Conservation (phyloP, 2,797 vertebrate species). For the Calcarius lapponicus region DNA sequence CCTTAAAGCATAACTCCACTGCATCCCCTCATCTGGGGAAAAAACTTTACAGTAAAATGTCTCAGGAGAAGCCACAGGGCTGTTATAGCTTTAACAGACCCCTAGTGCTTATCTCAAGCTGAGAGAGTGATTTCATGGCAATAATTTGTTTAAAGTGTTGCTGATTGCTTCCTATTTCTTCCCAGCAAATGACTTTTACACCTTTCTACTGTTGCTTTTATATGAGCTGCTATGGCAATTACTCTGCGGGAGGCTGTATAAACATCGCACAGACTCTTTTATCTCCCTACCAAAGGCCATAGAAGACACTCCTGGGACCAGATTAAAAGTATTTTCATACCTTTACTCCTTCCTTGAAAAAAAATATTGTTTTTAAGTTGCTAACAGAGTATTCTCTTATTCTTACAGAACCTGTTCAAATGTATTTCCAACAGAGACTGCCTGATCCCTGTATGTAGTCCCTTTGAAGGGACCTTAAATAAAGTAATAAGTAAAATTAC, state of each 20-base stretch:
- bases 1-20: not conserved
- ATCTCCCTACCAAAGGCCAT: constrained; percentile 15
- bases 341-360: not conserved
- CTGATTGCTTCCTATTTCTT: constrained; percentile 83
- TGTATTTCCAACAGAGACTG: not conserved
- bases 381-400: not conserved
- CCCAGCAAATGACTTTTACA: constrained; percentile 81
- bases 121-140: constrained; percentile 79
- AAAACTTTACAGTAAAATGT: constrained; percentile 11
- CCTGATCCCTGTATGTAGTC: not conserved
- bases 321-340: constrained; percentile 37
- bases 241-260: constrained; percentile 56
- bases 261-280: constrained; percentile 52
- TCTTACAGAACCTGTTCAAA: not conserved
- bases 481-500: not conserved
- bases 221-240: constrained; percentile 56
- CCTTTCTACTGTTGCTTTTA: constrained; percentile 73
- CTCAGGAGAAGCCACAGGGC: constrained; percentile 4
- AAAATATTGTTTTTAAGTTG: not conserved
- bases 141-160: constrained; percentile 80
- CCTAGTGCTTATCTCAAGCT: constrained; percentile 70
- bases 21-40: constrained; percentile 43
- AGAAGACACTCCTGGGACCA: constrained; percentile 35
- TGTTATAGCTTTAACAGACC: constrained; percentile 76
- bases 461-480: not conserved